These are phyloP conservation scores for Sapajus apella DNA, from an alignment of 2,113 vertebrate species.

Conservation along the genomic window DNA sequence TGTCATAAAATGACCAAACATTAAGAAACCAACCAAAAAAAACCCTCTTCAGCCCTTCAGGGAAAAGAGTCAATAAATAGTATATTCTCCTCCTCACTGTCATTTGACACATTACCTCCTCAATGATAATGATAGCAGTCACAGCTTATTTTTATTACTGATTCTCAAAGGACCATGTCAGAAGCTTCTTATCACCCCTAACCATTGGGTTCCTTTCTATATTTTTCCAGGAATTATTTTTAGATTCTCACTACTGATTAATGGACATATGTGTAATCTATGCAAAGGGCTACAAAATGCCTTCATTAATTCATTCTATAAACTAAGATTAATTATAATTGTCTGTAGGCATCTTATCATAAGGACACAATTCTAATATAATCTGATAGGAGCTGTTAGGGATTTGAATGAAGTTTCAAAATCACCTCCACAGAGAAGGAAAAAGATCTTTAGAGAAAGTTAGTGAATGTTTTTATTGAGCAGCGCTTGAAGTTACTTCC, in stretches of 20 bases:
- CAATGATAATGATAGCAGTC: background rate
- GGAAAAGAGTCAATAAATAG: background rate
- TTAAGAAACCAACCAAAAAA: background rate
- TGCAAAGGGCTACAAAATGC: slow-evolving; percentile 46
- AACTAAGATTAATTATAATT: slow-evolving; percentile 70
- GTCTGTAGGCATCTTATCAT: slow-evolving; percentile 41
- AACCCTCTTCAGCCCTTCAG: background rate
- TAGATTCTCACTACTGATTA: slow-evolving; percentile 39
- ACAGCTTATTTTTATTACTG: background rate
- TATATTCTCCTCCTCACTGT: background rate
- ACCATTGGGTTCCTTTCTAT: background rate
- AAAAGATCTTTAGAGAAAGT: background rate
- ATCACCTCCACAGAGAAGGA: slow-evolving; percentile 26
- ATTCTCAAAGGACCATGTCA: background rate
- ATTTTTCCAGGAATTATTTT: slow-evolving; percentile 64
- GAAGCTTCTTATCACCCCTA: slow-evolving; percentile 4
- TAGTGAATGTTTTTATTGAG: background rate
- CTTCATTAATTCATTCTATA: slow-evolving; percentile 63
- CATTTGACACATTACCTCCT: background rate
- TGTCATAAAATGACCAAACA: slow-evolving; percentile 17
- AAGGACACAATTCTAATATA: slow-evolving; percentile 62
- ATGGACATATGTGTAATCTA: slow-evolving; percentile 22
- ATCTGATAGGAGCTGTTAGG: slow-evolving; percentile 52
- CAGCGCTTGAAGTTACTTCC: slow-evolving; percentile 12
- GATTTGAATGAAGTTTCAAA: slow-evolving; percentile 67